Evolutionary conservation across 2,797 vertebrate species (phyloP), one percentile per base, ranked within the genome.

Genomic region (Gymnodraco acuticeps): DNA sequence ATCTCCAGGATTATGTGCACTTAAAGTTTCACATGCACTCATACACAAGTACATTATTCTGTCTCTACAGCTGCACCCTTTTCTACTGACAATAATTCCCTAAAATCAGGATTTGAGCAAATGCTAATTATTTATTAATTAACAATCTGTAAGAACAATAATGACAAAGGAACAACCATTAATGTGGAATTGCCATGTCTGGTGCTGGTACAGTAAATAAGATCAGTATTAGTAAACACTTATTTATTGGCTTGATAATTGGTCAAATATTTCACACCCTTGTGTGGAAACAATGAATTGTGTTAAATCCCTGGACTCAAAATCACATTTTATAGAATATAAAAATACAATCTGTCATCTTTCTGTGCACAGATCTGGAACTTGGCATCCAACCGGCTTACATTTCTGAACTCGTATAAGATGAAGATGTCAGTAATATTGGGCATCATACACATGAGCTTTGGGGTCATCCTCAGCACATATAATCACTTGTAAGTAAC

Each of bases 401-500:
- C 95, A 50, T 99, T 99, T 88, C 92, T 99, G 20, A 99, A 99
- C 91, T 99, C 98, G 23, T 99, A 98, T 82, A 99, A 99, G 87
- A 99, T 99, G 98, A 99, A 99, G 93, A 99, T 99, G 98, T 99
- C 98, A 3, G 96, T 99, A 76, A 99, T 99, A 88, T 65, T 99
- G 75, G 98, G 98, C 48, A 88, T 99, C 71, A 64, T 95, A 81
- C 98, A 99, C 89, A 99, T 99, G 98, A 96, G 92, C 10, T 99
- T 99, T 71, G 98, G 98, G 19, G 94, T 99, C 62, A 45, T 96
- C 33, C 74, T 99, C 78, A 96, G 98, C 47, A 94, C 96, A 80
- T 98, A 96, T 85, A 99, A 99, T 94, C 96, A 99, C 91, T 47
- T 96, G 98, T 99, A 92, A 97, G 97, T 96, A 64, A 9, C 45